Conservation (phyloP, 2,797 vertebrate genomes). For the Gobio occitaniae region DNA sequence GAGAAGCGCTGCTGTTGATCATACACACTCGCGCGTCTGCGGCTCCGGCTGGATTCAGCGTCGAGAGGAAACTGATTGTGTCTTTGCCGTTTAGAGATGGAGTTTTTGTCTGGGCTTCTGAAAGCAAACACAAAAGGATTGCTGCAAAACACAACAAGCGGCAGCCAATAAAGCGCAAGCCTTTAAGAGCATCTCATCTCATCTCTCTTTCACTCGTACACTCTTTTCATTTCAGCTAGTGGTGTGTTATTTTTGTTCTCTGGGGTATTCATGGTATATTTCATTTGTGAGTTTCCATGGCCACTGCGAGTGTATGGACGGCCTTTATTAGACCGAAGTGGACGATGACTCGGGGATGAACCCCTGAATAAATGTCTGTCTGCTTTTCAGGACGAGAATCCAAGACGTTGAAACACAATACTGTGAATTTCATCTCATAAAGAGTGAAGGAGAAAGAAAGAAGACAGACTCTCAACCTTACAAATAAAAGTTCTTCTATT, state of each 20-base stretch:
- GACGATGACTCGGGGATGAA: neutral
- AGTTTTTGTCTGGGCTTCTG: slow-evolving; percentile 22
- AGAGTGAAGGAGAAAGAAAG: neutral
- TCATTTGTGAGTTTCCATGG: slow-evolving; percentile 35
- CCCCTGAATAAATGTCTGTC: neutral
- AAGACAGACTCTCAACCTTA: neutral
- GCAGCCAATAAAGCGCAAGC: neutral
- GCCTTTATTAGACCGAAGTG: neutral
- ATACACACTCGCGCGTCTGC: neutral
- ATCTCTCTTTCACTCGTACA: slow-evolving; percentile 20
- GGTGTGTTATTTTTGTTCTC: neutral
- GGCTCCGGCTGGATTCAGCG: neutral
- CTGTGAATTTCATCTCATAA: neutral
- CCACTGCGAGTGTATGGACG: neutral
- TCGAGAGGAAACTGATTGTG: slow-evolving; percentile 17
- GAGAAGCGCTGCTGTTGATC: neutral
- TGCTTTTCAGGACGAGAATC: neutral
- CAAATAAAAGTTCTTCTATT: neutral
- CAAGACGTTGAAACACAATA: neutral
- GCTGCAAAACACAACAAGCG: neutral
- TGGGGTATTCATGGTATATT: neutral
- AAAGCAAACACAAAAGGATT: slow-evolving; percentile 39
- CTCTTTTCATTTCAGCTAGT: slow-evolving; percentile 5
- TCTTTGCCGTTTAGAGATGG: slow-evolving; percentile 15
- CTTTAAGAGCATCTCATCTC: slow-evolving; percentile 42